Base-by-base conservation (phyloP, 2,888 invertebrate genomes). In the Spicauda simplicius region DNA sequence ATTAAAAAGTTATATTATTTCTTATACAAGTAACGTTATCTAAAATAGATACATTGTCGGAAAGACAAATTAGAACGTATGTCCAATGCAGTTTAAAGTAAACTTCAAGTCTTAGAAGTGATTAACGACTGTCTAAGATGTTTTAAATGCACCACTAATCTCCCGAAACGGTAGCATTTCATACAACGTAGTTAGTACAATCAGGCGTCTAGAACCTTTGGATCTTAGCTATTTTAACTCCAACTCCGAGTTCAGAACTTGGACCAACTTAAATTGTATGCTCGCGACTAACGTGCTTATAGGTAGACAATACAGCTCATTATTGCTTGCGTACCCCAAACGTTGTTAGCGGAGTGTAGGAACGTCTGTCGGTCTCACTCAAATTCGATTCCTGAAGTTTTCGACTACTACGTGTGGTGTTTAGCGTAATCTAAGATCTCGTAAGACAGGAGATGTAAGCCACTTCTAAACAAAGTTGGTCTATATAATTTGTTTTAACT, bases 361-460 rank as follows among this genome's bases (percentile, higher is more conserved):
- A 60, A 66, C 60, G 60, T 55, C 60, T 60, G 65, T 54, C 59
- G 65, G 60, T 71, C 71, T 66, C 65, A 71, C 72, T 75, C 64
- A 73, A 76, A 73, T 76, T 75, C 72, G 69, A 76, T 72, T 77
- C 73, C 59, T 70, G 69, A 75, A 76, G 73, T 76, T 75, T 71
- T 64, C 60, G 70, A 66, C 70, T 70, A 14, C 60, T 68, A 73
- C 71, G 70, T 70, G 71, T 70, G 69, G 71, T 67, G 68, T 72
- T 59, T 70, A 69, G 62, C 64, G 60, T 69, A 66, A 66, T 66
- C 66, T 60, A 55, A 60, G 66, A 66, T 60, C 55, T 60, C 18
- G 60, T 54, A 55, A 55, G 37, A 41, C 41, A 14, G n/a, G 8
- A 12, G 18, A 11, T 45, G n/a, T 50, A 18, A 18, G 50, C 18